Evolutionary conservation across 2,888 invertebrate genomes (phyloP).

Genomic region (Carcina quercana): DNA sequence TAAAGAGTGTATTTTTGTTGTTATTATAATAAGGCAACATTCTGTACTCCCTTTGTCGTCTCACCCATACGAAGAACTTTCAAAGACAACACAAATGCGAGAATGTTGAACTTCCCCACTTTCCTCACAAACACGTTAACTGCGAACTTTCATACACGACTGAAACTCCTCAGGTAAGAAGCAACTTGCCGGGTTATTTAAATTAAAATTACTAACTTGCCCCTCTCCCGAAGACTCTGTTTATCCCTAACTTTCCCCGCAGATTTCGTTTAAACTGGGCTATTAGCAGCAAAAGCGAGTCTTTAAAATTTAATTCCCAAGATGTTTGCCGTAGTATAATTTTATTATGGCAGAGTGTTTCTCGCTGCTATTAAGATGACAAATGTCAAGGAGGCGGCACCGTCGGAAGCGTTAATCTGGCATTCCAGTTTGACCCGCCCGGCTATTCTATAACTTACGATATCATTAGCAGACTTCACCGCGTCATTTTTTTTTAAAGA

Average conservation of each 20-base stretch:
- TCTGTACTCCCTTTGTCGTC: no score
- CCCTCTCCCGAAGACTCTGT: conserved; percentile 7
- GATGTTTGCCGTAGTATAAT: conserved; percentile 14
- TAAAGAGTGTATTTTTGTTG: no score
- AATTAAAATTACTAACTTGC: conserved; percentile 13
- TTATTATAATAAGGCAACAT: no score
- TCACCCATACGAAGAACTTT: no score
- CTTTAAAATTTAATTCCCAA: conserved; percentile 14
- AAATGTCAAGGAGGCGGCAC: conserved; percentile 24
- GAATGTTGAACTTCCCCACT: no score
- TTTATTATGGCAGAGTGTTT: conserved; percentile 14
- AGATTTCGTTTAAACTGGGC: conserved; percentile 10
- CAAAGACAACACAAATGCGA: no score
- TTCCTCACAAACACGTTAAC: no score
- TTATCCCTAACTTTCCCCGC: conserved; percentile 11
- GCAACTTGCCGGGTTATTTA: conserved; percentile 8
- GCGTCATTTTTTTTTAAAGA: no score
- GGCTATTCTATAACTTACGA: no score
- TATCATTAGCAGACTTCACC: no score
- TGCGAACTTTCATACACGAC: neutral
- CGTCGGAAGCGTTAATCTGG: conserved; percentile 5
- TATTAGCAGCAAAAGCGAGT: conserved; percentile 11
- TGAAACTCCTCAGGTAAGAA: neutral
- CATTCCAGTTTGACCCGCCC: conserved; percentile 4
- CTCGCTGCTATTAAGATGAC: conserved; percentile 14